Evolutionary conservation across 1,140 invertebrate species (phyloP), one percentile per base, ranked within the genome.

Genomic region (Drosophila orena): DNA sequence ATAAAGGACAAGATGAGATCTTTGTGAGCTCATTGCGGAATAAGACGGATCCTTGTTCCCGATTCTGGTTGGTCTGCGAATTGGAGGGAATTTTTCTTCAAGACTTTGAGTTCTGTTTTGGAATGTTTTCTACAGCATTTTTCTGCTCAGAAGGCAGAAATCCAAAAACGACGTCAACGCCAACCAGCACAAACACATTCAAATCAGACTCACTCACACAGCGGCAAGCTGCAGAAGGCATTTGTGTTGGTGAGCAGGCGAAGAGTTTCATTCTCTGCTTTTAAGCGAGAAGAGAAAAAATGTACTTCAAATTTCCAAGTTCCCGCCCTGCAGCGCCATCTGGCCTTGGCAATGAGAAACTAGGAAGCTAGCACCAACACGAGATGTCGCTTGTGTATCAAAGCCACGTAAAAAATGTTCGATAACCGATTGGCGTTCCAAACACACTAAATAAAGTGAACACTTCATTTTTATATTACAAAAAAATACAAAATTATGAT

Each of bases 121-220:
- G 83, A 88, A 88, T 88, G 56, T 62, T 71, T 59, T 50, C 35
- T 37, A 47, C 44, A 40, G 56, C 61, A 76, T 81, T 62, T 47
- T 79, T 83, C 83, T 78, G 83, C 78, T 86, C 50, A 75, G 83
- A 75, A 52, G 22, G 35, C 61, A 56, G 35, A 69, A 76, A 62
- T 62, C 52, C 47, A 27, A 57, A 38, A 34, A 34, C 62, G 50
- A 75, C 72, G 73, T 38, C 71, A 74, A 43, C 35, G 60, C 38
- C 37, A 61, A 57, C 65, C 76, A 66, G 49, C 75, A 84, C 84
- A 43, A 83, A 54, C n/a, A 89, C 79, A 70, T 77, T 79, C 79
- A 76, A 83, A 89, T 88, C 44, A 79, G 71, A 79, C 38, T 55
- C 72, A 84, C 84, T n/a, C 64, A 84, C 34, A 88, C 83, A 56